Evolutionary conservation across 2,888 invertebrate species (phyloP), one percentile per base, ranked within the genome.

Genomic region (Euproctis similis): DNA sequence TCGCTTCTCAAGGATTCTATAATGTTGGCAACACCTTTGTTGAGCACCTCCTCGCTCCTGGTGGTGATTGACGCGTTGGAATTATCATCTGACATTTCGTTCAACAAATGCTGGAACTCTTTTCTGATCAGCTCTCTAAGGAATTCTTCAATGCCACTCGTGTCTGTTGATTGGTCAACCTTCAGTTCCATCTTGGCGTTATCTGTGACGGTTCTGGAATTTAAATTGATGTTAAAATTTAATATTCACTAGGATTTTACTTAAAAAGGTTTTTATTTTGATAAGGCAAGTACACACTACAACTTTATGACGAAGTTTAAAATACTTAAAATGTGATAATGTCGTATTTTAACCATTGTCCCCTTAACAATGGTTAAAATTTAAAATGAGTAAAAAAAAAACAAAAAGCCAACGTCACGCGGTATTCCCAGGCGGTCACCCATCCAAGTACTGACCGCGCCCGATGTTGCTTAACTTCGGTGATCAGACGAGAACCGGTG

Each of bases 151-250:
- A 84, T 77, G 37, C 72, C 64, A 20, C 40, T 49, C 1, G 85
- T 84, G 50, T 84, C 84, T 0, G 85, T 85, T 6, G 77, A 53
- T 45, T 65, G 76, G 34, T 82, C 80, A 8, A 61, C 53, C 37
- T 66, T 81, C 4, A 40, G 21, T 31, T 69, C 62, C 10, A n/a
- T n/a, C 5, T 12, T 23, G 12, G 2, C 7, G n/a, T 9, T 13
- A 18, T 59, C 59, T 8, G 40, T 47, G 10, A 27, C 10, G 7
- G 46, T 52, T 11, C 65, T 66, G 44, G 4, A 51, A 58, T 14
- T n/a, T n/a, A n/a, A n/a, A n/a, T n/a, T n/a, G n/a, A n/a, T n/a
- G n/a, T n/a, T n/a, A n/a, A n/a, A n/a, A n/a, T n/a, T n/a, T n/a
- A n/a, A n/a, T n/a, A n/a, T n/a, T n/a, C n/a, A n/a, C n/a, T n/a